A percentile compares a stretch with the other conserved stretches of the same genome.
phyloP scores from a whole-genome alignment of 2,113 vertebrate species.

The Tenebrosternarchus preto region DNA sequence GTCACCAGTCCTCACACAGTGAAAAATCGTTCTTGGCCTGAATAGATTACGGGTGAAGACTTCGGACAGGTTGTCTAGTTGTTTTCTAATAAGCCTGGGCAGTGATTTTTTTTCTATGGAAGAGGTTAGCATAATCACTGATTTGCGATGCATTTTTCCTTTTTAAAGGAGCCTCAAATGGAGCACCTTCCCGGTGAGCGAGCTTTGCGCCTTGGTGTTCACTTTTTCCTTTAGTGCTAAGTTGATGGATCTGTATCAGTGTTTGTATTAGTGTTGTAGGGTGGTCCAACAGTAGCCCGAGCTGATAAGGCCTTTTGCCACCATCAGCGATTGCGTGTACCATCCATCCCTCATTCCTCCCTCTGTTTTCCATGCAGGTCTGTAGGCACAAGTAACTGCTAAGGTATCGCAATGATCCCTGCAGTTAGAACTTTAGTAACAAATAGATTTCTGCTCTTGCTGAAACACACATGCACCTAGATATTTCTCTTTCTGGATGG shows the following conservation, averaged over 20 bases:
- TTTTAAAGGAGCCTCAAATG: constrained; percentile 68
- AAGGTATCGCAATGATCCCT: constrained; percentile 60
- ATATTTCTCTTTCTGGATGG: constrained; percentile 35
- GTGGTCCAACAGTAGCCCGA: constrained; percentile 16
- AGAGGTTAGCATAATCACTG: constrained; percentile 62
- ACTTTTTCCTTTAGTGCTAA: constrained; percentile 35
- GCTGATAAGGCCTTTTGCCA: constrained; percentile 19
- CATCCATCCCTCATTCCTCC: constrained; percentile 28
- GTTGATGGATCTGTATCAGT: constrained; percentile 50
- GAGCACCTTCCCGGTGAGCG: constrained; percentile 71
- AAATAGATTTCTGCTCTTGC: constrained; percentile 36
- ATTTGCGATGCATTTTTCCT: constrained; percentile 62
- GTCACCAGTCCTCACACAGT: constrained; percentile 8
- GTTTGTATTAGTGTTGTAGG: constrained; percentile 45
- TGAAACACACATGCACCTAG: constrained; percentile 57
- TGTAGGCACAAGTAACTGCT: constrained; percentile 48
- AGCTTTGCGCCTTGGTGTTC: constrained; percentile 59
- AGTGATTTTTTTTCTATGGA: constrained; percentile 13
- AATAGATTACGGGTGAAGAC: neutral
- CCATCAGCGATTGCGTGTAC: constrained; percentile 41
- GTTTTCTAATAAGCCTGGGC: neutral
- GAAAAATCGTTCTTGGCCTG: constrained; percentile 1
- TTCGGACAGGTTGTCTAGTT: neutral
- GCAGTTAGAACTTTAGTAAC: constrained; percentile 47
- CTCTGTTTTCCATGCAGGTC: constrained; percentile 18